Percentiles rank a stretch among this genome's conserved stretches.
phyloP scores from a whole-genome alignment of 2,797 vertebrate species.

The Coluber constrictor region DNA sequence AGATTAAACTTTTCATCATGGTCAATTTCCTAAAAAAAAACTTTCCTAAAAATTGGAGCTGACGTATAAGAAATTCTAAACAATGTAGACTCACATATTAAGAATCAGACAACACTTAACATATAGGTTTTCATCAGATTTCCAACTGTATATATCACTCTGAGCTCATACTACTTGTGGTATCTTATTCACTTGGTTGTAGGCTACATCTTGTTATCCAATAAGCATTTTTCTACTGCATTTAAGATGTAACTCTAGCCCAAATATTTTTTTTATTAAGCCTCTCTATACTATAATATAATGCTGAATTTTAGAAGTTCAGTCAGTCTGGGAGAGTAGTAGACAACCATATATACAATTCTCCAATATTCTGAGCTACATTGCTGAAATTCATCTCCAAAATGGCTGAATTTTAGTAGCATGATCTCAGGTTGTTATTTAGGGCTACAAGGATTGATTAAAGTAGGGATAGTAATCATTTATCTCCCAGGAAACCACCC shows the following conservation, averaged over 20 bases:
- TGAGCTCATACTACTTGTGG: conserved; percentile 41
- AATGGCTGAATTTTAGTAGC: background rate
- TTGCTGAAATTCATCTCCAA: background rate
- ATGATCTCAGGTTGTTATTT: background rate
- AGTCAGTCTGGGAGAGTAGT: conserved; percentile 26
- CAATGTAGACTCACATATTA: background rate
- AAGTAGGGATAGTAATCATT: background rate
- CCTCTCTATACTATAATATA: conserved; percentile 19
- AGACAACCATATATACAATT: background rate
- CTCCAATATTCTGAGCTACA: background rate
- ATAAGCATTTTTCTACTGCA: background rate
- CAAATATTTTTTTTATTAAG: conserved; percentile 39
- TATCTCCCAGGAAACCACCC: background rate
- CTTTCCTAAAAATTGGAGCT: background rate
- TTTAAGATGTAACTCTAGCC: conserved; percentile 41
- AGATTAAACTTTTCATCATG: background rate
- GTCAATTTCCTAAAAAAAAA: background rate
- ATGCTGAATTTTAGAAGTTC: conserved; percentile 11
- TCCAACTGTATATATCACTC: conserved; percentile 1
- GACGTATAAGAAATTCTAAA: background rate
- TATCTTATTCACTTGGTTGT: conserved; percentile 12
- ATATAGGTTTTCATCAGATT: background rate
- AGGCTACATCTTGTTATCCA: conserved; percentile 47
- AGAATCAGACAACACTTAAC: background rate
- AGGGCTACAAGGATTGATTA: background rate